phyloP scores from a whole-genome alignment of 2,797 vertebrate genomes.

The Protosalanx chinensis region DNA sequence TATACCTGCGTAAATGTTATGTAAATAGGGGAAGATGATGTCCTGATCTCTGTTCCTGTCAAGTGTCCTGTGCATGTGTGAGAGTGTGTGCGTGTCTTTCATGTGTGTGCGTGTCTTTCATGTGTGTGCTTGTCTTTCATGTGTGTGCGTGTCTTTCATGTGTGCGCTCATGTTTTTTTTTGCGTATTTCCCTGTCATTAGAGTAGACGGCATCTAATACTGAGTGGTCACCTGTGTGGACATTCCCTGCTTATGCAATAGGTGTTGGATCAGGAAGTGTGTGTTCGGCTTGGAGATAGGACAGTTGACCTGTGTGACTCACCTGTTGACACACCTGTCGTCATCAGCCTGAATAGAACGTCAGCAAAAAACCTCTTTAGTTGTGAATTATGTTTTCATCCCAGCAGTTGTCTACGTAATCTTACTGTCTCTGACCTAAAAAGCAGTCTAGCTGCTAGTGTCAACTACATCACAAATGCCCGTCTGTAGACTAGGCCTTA shows the following conservation, averaged over 20 bases:
- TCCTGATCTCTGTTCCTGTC: too few species aligned
- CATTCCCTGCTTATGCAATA: constrained; percentile 1
- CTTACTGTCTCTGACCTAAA: not conserved
- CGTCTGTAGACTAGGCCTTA: not conserved
- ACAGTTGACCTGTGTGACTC: constrained; percentile 3
- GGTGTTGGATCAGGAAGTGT: not conserved
- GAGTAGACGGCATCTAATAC: not conserved
- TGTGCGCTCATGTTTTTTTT: not conserved
- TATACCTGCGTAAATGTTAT: too few species aligned
- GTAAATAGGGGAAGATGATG: too few species aligned
- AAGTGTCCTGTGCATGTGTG: too few species aligned
- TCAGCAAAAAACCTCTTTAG: not conserved
- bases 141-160: constrained; percentile 5
- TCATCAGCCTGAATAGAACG: not conserved
- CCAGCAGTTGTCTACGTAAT: not conserved
- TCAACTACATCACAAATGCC: not conserved
- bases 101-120: constrained; percentile 4
- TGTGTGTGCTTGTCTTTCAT: constrained; percentile 6
- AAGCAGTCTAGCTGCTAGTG: not conserved
- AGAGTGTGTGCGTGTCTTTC: not conserved
- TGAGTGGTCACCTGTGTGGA: not conserved
- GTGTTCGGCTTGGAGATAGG: not conserved
- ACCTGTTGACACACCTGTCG: not conserved
- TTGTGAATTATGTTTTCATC: not conserved
- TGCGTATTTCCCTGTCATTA: not conserved